Conservation (phyloP, 1,140 invertebrate genomes). For the Bombyx mori region ASM3026992v2 NC_085111.1:13820001-13820500, state of each 20-base stretch:
- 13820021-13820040: conserved; percentile 53
- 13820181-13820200: conserved; percentile 22
- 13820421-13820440: conserved; percentile 6
- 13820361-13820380: conserved; percentile 8
- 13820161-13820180: conserved; percentile 54
- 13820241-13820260: conserved; percentile 26
- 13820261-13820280: conserved; percentile 25
- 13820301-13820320: conserved; percentile 23
- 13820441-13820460: background rate
- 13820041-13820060: conserved; percentile 62
- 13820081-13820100: conserved; percentile 70
- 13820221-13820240: conserved; percentile 27
- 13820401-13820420: conserved; percentile 12
- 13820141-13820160: conserved; percentile 32
- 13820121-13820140: conserved; percentile 40
- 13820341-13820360: conserved; percentile 36
- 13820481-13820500: too few relatives aligned
- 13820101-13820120: conserved; percentile 57
- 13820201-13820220: background rate
- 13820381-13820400: conserved; percentile 1
- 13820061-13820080: conserved; percentile 63
- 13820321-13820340: conserved; percentile 31
- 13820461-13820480: background rate
- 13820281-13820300: conserved; percentile 25
- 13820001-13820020: conserved; percentile 55